Evolutionary conservation across 2,888 invertebrate genomes (phyloP).

Genomic region (Xylota segnis): DNA sequence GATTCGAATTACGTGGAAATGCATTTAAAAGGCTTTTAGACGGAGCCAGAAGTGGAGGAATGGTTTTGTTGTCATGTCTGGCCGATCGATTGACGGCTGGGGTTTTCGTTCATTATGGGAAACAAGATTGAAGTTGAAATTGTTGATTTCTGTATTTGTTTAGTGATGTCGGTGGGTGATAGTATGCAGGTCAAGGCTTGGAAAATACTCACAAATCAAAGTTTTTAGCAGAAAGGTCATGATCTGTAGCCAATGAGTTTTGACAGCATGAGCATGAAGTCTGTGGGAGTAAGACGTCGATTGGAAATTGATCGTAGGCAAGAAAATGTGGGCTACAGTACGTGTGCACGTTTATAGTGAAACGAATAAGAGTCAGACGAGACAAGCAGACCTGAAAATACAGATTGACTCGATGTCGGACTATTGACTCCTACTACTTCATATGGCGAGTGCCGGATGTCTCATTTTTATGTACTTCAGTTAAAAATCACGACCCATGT

Average conservation of each 20-base stretch:
- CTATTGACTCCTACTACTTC: too few relatives aligned
- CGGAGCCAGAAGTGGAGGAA: conserved; percentile 3
- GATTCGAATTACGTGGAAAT: conserved; percentile 41
- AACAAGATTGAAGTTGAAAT: conserved; percentile 1
- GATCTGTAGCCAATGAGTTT: conserved; percentile 11
- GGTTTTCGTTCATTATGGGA: conserved; percentile 29
- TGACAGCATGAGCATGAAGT: not conserved
- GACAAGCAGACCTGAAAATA: not conserved
- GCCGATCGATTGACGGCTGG: conserved; percentile 30
- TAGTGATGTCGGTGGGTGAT: conserved; percentile 11
- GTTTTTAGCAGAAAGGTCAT: conserved; percentile 32
- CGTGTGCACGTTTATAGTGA: too few relatives aligned
- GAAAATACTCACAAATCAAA: conserved; percentile 24
- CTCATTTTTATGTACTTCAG: too few relatives aligned
- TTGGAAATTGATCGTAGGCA: not conserved
- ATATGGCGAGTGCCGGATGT: too few relatives aligned
- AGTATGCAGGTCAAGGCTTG: conserved; percentile 48
- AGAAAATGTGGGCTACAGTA: not conserved
- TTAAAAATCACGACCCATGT: too few relatives aligned
- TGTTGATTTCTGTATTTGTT: conserved; percentile 5
- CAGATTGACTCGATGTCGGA: too few relatives aligned
- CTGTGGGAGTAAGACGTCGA: not conserved
- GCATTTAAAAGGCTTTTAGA: conserved; percentile 2
- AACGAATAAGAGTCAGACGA: too few relatives aligned
- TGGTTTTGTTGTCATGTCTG: conserved; percentile 35